Evolutionary conservation across 2,113 vertebrate species (phyloP).

Genomic region (Platycercus adscitus): DNA sequence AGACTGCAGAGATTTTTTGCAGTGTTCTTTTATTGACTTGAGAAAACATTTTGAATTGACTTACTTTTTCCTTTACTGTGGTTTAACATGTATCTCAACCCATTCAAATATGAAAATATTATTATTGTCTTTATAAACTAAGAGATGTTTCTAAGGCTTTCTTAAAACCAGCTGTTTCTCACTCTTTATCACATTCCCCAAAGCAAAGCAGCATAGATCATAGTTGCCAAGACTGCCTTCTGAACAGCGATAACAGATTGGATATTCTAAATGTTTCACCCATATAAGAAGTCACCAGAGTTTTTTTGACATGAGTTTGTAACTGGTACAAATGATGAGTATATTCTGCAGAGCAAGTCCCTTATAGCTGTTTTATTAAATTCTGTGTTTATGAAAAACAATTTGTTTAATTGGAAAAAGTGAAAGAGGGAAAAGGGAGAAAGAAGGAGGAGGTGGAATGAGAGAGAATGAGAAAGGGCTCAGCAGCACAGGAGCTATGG

Average conservation of each 20-base stretch:
- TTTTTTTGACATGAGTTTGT: constrained; percentile 23
- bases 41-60: constrained; percentile 71
- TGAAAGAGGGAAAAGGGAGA: constrained; percentile 12
- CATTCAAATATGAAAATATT: constrained; percentile 77
- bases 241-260: constrained; percentile 85
- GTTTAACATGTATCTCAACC: constrained; percentile 66
- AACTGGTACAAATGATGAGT: not conserved
- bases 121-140: constrained; percentile 80
- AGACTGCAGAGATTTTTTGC: constrained; percentile 25
- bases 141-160: constrained; percentile 69
- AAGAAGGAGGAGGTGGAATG: not conserved
- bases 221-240: constrained; percentile 77
- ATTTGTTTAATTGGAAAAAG: constrained; percentile 6
- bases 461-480: constrained; percentile 45
- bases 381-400: constrained; percentile 28
- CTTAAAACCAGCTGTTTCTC: constrained; percentile 79
- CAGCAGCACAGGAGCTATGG: constrained; percentile 79
- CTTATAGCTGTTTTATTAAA: not conserved
- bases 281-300: constrained; percentile 42
- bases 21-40: constrained; percentile 54
- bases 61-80: constrained; percentile 62
- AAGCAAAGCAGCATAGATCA: constrained; percentile 76
- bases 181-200: constrained; percentile 83
- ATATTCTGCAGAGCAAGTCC: constrained; percentile 10
- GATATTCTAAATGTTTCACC: constrained; percentile 73